These are phyloP conservation scores for Ptiloglossa arizonensis DNA, from an alignment of 1,140 invertebrate species.

Conservation along the genomic window DNA sequence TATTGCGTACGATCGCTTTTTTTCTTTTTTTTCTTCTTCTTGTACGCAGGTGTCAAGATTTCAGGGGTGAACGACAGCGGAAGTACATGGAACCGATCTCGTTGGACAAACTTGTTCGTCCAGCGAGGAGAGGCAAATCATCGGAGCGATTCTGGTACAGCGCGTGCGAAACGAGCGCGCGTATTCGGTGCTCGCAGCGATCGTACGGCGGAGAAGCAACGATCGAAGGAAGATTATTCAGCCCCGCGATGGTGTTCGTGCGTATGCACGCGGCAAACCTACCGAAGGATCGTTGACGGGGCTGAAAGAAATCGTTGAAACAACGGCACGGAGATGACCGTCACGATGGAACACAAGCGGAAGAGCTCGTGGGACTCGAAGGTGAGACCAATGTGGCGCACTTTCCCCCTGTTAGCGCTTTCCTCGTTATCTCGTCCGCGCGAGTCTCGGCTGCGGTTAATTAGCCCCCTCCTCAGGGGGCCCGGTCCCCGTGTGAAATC, in stretches of 20 bases:
- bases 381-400: conserved; percentile 71
- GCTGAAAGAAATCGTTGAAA: conserved; percentile 26
- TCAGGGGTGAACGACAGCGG: not conserved
- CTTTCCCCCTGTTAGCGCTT: conserved; percentile 54
- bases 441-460: conserved; percentile 38
- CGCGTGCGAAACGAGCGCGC: not conserved
- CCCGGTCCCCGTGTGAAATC: conserved; percentile 50
- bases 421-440: conserved; percentile 43
- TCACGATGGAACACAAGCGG: conserved; percentile 80
- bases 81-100: conserved; percentile 6
- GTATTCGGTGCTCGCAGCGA: no score
- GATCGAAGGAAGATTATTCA: not conserved
- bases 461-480: no score
- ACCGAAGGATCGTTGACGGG: conserved; percentile 49
- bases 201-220: conserved; percentile 1
- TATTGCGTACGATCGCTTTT: not conserved
- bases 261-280: conserved; percentile 10
- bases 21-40: not conserved
- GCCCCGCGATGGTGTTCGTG: conserved; percentile 26
- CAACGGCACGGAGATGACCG: conserved; percentile 70
- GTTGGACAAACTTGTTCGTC: not conserved
- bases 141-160: not conserved
- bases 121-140: not conserved
- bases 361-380: conserved; percentile 81
- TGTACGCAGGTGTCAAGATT: conserved; percentile 22